A percentile compares a stretch with the other conserved stretches of the same genome.
These are phyloP conservation scores for Andrena chrysosceles DNA, from an alignment of 2,888 invertebrate genomes.

Conservation along the genomic window DNA sequence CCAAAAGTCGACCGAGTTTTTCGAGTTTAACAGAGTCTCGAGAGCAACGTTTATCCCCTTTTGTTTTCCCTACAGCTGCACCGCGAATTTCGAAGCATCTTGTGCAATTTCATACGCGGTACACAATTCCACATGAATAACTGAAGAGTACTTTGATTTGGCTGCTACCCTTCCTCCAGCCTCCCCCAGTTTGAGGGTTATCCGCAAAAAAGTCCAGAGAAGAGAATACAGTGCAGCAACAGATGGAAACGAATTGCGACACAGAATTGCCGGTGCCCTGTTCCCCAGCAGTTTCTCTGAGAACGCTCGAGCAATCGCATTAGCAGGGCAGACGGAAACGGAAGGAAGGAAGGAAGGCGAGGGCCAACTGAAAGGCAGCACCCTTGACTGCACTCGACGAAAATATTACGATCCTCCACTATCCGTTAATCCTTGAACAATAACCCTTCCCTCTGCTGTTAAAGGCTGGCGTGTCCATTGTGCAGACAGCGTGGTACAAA, in stretches of 20 bases:
- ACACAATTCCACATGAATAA: too few relatives aligned
- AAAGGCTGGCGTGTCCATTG: conserved; percentile 2
- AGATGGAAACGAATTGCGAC: conserved; percentile 16
- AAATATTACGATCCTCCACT: conserved; percentile 47
- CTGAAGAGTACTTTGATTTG: too few relatives aligned
- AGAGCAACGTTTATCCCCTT: too few relatives aligned
- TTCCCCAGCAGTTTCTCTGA: conserved; percentile 45
- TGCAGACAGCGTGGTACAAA: background rate
- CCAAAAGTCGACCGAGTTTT: too few relatives aligned
- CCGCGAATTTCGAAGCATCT: too few relatives aligned
- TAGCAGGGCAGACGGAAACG: conserved; percentile 32
- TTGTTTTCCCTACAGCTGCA: too few relatives aligned
- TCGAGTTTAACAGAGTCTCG: too few relatives aligned
- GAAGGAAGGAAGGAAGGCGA: conserved; percentile 32
- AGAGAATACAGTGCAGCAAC: conserved; percentile 10
- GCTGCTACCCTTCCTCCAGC: too few relatives aligned
- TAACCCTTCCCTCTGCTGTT: conserved; percentile 4
- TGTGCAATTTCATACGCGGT: too few relatives aligned
- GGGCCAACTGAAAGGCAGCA: conserved; percentile 13
- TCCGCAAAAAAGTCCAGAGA: conserved; percentile 6
- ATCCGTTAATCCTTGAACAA: conserved; percentile 24
- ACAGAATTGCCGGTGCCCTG: conserved; percentile 30
- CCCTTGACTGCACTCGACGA: conserved; percentile 15
- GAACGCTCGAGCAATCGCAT: conserved; percentile 38
- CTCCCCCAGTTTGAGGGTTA: background rate